Evolutionary conservation across 2,888 invertebrate genomes (phyloP), one percentile per base, ranked within the genome.

Genomic region (Allolobophora icterica): DNA sequence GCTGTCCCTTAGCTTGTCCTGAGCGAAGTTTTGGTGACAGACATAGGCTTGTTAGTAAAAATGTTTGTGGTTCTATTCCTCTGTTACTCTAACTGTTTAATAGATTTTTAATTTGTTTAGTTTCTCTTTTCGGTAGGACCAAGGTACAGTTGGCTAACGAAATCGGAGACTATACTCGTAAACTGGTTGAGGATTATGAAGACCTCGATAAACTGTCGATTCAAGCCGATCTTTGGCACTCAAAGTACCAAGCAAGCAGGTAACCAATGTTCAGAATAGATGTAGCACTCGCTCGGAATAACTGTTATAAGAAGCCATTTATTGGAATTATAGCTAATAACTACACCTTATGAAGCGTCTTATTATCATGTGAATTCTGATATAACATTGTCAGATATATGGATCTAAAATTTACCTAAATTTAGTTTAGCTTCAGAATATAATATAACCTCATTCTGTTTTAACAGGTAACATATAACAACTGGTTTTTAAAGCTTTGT

Each of bases 221-320:
- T 0, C 98, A 98, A 94, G 98, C 98, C 95, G 98, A 99, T 96
- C 98, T 99, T 90, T 99, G 98, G 98, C 96, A 98, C 92, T 98
- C 98, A 95, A 99, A 99, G 96, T 99, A 98, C 95, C 96, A 98
- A 93, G 98, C 99, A 38, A 90, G 91, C 96, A 97, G 97, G 97
- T 97, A 35, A 90, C 90, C 84, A 38, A 38, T 34, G 30, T 11
- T n/a, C 30, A 11, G 6, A 15, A n/a, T 4, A 71, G 30, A 52
- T 52, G 1, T 52, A 24, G 71, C 11, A 71, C n/a, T n/a, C n/a
- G 2, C 1, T 71, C 0, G n/a, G n/a, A 71, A n/a, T n/a, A n/a
- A n/a, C 0, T 11, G 8, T 13, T 71, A n/a, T n/a, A 30, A 15
- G 11, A 71, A 8, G 71, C 21, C 1, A n/a, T 71, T 3, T n/a